These are phyloP conservation scores for Elgaria multicarinata DNA, from an alignment of 2,113 vertebrate species.

Conservation along the genomic window DNA sequence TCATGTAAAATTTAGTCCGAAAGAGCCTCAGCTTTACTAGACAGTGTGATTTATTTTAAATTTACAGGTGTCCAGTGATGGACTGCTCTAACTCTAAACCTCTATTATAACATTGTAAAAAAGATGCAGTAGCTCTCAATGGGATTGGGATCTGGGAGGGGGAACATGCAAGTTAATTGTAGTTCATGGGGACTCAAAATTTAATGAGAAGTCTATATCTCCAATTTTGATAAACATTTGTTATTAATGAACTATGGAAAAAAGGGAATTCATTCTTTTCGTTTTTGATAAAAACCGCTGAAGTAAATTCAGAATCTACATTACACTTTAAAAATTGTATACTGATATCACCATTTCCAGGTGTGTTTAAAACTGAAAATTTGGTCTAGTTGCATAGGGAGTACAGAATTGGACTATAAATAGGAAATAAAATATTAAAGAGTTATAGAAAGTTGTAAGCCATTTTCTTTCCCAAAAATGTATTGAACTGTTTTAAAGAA, in stretches of 20 bases:
- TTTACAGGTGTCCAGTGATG: not conserved
- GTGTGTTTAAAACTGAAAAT: not conserved
- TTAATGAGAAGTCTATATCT: not conserved
- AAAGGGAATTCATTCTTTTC: not conserved
- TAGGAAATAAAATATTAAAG: not conserved
- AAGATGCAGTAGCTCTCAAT: not conserved
- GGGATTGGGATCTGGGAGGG: no score
- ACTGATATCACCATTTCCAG: not conserved
- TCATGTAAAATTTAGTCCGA: not conserved
- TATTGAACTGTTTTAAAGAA: not conserved
- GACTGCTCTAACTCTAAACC: not conserved
- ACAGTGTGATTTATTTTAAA: not conserved
- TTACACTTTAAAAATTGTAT: not conserved
- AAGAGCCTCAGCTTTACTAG: not conserved
- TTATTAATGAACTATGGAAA: not conserved
- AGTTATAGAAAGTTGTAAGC: not conserved
- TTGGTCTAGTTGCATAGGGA: not conserved
- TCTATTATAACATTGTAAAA: not conserved
- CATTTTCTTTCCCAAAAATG: not conserved
- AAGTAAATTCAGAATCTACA: constrained; percentile 1
- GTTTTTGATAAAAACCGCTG: not conserved
- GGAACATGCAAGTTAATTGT: not conserved
- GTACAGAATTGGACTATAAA: not conserved
- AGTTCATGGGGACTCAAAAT: not conserved
- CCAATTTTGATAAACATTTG: not conserved